Evolutionary conservation across 2,113 vertebrate genomes (phyloP).

Genomic region (Canis aureus): DNA sequence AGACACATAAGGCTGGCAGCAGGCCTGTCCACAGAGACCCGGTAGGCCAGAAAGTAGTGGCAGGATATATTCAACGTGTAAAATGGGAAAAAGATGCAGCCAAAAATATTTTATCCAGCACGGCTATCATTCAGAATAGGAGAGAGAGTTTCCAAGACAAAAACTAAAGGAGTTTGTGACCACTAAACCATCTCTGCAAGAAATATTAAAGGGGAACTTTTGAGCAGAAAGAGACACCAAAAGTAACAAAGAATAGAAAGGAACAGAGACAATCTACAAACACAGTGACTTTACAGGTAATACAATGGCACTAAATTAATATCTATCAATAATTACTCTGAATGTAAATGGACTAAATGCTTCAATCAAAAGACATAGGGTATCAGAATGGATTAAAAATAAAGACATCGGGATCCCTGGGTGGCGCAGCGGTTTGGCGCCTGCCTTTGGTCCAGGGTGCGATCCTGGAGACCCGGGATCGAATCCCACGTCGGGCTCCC

Average conservation of each 20-base stretch:
- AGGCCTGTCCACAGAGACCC: background rate
- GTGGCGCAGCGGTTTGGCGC: no score
- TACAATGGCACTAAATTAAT: background rate
- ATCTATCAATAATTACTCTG: background rate
- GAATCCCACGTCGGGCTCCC: no score
- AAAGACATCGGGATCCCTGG: no score
- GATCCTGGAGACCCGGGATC: no score
- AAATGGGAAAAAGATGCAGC: background rate
- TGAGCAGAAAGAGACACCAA: background rate
- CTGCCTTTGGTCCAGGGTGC: no score
- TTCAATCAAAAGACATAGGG: background rate
- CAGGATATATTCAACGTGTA: background rate
- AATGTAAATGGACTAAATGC: background rate
- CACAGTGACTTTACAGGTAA: background rate
- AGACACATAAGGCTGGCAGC: background rate
- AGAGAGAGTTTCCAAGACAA: background rate
- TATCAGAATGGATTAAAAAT: background rate
- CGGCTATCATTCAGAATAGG: background rate
- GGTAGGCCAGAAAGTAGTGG: background rate
- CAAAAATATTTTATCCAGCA: background rate
- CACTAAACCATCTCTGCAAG: background rate
- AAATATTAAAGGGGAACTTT: background rate
- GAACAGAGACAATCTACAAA: background rate
- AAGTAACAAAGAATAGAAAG: background rate
- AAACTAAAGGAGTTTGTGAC: background rate